Evolutionary conservation across 2,113 vertebrate genomes (phyloP), one percentile per base, ranked within the genome.

Genomic region (Lamprotornis superbus): DNA sequence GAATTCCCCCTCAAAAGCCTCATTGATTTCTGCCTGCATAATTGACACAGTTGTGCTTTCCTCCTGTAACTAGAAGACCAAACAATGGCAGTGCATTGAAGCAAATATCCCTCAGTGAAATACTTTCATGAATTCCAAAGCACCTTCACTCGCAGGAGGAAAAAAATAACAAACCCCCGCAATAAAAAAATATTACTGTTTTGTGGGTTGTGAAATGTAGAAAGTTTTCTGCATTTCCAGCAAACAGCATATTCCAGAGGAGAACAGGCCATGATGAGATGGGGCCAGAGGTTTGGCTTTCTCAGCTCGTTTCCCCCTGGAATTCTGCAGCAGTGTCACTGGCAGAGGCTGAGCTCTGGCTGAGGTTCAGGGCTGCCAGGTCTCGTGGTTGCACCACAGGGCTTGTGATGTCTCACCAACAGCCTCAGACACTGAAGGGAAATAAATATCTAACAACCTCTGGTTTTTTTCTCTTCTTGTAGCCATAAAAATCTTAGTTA

Each of bases 1-100:
- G 59, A 70, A 71, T 52, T 30, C 65, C 59, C 31, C n/a, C 35
- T 64, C 59, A 49, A 68, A 90, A 88, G 14, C 78, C 63, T 90
- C 74, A 90, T 16, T 89, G 94, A 95, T 88, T 92, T 84, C 76
- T 94, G 39, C 19, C 40, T 83, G 75, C 57, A 47, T 94, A 75
- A 89, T 94, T 94, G 85, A 78, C 50, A 70, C 30, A 24, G 94
- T 90, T 31, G 39, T 74, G 42, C 92, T 90, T 75, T 42, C 49
- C 63, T 95, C 40, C 77, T 61, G 24, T n/a, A 60, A 76, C n/a
- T 69, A 75, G 83, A 83, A 53, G 44, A 67, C 60, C 31, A 69
- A 88, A 59, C 60, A 71, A 28, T 7, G 33, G 46, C 78, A 57
- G 23, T n/a, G 24, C 65, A 83, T 63, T 76, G 55, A 73, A 92